Base-by-base conservation (phyloP, 37 sponge, comb jelly and placozoan genomes). In the Trichoplax adhaerens region DNA sequence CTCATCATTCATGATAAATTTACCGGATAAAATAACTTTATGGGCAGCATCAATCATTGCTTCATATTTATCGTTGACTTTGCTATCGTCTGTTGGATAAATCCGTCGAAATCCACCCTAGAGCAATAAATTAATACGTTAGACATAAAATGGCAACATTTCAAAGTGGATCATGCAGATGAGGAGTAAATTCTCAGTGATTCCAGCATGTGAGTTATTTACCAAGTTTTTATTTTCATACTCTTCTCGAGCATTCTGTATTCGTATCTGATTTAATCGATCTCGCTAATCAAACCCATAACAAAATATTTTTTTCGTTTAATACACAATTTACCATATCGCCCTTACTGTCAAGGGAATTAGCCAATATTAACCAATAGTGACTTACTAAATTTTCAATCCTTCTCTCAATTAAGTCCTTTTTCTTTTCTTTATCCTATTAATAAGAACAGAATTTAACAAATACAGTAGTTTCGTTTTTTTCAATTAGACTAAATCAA, bases 101-200 rank as follows among this genome's bases (percentile, higher is more conserved):
- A 83, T 66, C n/a, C 87, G 52, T 5, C 54, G 52, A 48, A 83
- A 87, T 61, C 71, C 75, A 47, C 87, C 87, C 83, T 83, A 54
- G 7, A 29, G 68, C 6, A 64, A 62, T 7, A 70, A 57, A 67
- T 54, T 5, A 55, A 74, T 5, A 52, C 2, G 7, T n/a, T 2
- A 73, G 3, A 65, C 4, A 1, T 2, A 6, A 47, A 65, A 64
- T n/a, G 50, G 53, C 50, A 53, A 5, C 8, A 53, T 53, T 10
- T 61, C 48, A 58, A 10, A 1, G 58, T 50, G 1, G 1, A 29
- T 29, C 29, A 29, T 29, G 29, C 29, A 29, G 29, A 29, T 29
- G 29, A 29, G 29, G 29, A 29, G 29, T 29, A 29, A 29, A 29
- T 29, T 29, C 29, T 29, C 29, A 0, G 29, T 29, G 29, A 29